A percentile compares a stretch with the other conserved stretches of the same genome.
These are phyloP conservation scores for Trematocara unimaculatum DNA, from an alignment of 2,113 vertebrate species.

Conservation along the genomic window DNA sequence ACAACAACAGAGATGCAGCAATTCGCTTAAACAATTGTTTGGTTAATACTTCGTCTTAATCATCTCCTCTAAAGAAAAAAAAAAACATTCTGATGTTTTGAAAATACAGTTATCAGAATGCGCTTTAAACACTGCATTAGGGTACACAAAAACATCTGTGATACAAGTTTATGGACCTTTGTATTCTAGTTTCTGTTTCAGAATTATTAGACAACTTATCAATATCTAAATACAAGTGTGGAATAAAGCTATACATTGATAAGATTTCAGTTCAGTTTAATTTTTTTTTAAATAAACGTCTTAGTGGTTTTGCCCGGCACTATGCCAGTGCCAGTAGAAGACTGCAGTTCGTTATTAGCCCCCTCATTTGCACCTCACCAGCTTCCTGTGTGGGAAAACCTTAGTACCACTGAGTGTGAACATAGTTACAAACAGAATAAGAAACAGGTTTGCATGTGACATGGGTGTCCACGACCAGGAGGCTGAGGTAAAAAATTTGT, in stretches of 20 bases:
- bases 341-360: neutral
- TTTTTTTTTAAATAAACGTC: neutral
- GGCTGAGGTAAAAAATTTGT: fast-evolving
- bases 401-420: neutral
- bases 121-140: neutral
- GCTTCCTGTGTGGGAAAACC: neutral
- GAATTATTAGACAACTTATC: neutral
- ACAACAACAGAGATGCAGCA: neutral
- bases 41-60: neutral
- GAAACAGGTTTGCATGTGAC: neutral
- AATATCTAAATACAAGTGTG: neutral
- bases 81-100: neutral
- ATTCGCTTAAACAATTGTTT: neutral
- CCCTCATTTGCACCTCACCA: neutral
- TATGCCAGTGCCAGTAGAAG: neutral
- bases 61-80: neutral
- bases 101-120: neutral
- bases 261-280: neutral
- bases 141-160: neutral
- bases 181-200: neutral
- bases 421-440: neutral
- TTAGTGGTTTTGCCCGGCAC: neutral
- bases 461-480: neutral
- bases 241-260: neutral
- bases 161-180: neutral